Percentiles rank a stretch among this genome's conserved stretches.
These are phyloP conservation scores for Bicyclus anynana DNA, from an alignment of 1,140 invertebrate species.

Conservation along the genomic window DNA sequence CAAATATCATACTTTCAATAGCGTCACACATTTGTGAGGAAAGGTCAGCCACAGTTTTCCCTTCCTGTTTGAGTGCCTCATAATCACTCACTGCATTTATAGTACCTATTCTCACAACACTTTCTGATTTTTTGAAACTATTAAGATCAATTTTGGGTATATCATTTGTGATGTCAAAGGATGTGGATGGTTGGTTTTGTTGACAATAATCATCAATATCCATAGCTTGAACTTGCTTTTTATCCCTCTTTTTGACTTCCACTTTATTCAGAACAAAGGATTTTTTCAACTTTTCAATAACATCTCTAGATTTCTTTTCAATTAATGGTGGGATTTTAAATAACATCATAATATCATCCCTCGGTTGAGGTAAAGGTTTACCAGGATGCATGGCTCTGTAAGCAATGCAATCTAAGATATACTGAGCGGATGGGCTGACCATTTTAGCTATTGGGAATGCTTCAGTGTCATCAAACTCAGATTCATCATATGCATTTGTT, in stretches of 20 bases:
- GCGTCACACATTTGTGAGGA: constrained; percentile 48
- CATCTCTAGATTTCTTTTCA: constrained; percentile 50
- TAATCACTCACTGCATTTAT: constrained; percentile 61
- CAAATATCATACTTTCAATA: constrained; percentile 61
- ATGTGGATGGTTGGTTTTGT: constrained; percentile 5
- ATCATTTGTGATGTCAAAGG: constrained; percentile 24
- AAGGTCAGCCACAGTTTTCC: constrained; percentile 43
- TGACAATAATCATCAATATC: constrained; percentile 21
- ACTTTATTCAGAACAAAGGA: constrained; percentile 59
- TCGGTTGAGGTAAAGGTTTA: constrained; percentile 58
- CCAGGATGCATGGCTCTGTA: constrained; percentile 65
- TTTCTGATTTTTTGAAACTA: constrained; percentile 25
- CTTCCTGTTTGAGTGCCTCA: constrained; percentile 39
- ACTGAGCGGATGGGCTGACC: constrained; percentile 65
- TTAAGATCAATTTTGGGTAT: constrained; percentile 35
- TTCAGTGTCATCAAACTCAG: constrained; percentile 61
- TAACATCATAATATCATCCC: constrained; percentile 67
- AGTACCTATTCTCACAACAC: constrained; percentile 52
- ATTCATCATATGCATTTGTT: constrained; percentile 62
- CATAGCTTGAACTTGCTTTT: constrained; percentile 27
- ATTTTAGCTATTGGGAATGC: constrained; percentile 66
- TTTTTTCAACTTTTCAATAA: constrained; percentile 57
- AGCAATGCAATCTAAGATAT: constrained; percentile 69
- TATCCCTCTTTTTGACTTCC: constrained; percentile 50
- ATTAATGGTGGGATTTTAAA: constrained; percentile 60